These are phyloP conservation scores for Sphenodon punctatus DNA, from an alignment of 2,797 vertebrate genomes.

Conservation along the genomic window DNA sequence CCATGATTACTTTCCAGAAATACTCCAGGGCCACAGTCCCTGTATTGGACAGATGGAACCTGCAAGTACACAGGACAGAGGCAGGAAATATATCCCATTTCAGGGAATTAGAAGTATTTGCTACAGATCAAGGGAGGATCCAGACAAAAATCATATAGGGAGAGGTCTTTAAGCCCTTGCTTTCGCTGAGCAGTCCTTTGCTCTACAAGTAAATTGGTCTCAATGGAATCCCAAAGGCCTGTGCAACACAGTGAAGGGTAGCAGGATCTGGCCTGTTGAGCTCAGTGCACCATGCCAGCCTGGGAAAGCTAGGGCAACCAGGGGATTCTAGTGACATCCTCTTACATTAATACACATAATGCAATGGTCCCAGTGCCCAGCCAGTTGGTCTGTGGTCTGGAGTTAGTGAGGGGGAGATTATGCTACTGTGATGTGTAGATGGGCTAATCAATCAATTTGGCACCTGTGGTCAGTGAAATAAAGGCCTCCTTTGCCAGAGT, in stretches of 20 bases:
- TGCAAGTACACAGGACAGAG: conserved; percentile 44
- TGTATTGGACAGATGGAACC: conserved; percentile 81
- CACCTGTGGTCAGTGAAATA: not conserved
- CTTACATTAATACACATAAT: too few relatives aligned
- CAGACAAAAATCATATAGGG: accelerated
- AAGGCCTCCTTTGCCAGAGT: too few relatives aligned
- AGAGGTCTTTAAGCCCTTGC: not conserved
- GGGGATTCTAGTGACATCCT: not conserved
- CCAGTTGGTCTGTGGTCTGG: too few relatives aligned
- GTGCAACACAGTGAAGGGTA: not conserved
- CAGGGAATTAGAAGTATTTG: not conserved
- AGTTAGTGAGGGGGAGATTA: too few relatives aligned
- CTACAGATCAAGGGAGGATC: not conserved
- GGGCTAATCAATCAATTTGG: too few relatives aligned
- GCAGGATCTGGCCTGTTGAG: not conserved
- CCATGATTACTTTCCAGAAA: conserved; percentile 75
- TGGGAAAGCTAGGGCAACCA: not conserved
- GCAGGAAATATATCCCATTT: not conserved
- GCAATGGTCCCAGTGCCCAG: too few relatives aligned
- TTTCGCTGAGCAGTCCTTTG: not conserved
- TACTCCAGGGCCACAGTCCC: conserved; percentile 84
- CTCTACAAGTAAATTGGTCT: not conserved
- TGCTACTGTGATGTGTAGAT: too few relatives aligned
- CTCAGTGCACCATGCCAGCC: not conserved
- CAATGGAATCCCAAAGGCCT: not conserved